These are phyloP conservation scores for Chouioia cunea DNA, from an alignment of 2,888 invertebrate species.

Conservation along the genomic window DNA sequence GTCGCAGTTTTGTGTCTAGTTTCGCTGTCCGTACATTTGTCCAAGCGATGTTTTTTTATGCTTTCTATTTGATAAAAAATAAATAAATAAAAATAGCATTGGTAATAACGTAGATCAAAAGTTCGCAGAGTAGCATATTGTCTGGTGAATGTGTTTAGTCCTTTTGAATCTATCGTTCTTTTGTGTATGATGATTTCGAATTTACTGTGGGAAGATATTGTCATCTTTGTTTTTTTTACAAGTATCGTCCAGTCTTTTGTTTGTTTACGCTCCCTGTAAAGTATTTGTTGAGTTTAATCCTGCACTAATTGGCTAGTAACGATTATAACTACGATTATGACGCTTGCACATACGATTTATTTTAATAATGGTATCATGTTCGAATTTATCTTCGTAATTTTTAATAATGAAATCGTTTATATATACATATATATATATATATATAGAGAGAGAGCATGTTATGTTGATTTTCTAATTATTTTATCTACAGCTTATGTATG, in stretches of 20 bases:
- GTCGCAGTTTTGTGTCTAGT: slow-evolving; percentile 33
- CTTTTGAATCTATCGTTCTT: neutral
- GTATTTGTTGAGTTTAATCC: slow-evolving; percentile 25
- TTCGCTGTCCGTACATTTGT: slow-evolving; percentile 31
- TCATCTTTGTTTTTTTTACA: slow-evolving; percentile 2
- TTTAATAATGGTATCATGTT: slow-evolving; percentile 1
- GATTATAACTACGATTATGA: slow-evolving; percentile 23
- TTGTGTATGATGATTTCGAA: slow-evolving; percentile 1
- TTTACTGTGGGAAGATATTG: neutral
- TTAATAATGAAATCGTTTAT: slow-evolving; percentile 16
- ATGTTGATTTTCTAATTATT: slow-evolving; percentile 26
- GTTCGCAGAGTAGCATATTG: slow-evolving; percentile 18
- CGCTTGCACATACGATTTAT: neutral
- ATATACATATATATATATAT: too few species aligned
- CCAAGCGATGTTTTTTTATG: neutral
- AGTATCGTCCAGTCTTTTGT: neutral
- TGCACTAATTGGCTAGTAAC: slow-evolving; percentile 38
- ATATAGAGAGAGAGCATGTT: too few species aligned
- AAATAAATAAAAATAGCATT: too few species aligned
- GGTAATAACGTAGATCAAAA: neutral
- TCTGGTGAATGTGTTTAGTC: slow-evolving; percentile 22
- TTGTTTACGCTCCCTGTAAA: slow-evolving; percentile 22
- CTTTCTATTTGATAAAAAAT: neutral
- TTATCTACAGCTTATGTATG: slow-evolving; percentile 25
- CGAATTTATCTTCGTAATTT: slow-evolving; percentile 20